These are phyloP conservation scores for Noctua comes DNA, from an alignment of 2,888 invertebrate genomes.

Conservation along the genomic window DNA sequence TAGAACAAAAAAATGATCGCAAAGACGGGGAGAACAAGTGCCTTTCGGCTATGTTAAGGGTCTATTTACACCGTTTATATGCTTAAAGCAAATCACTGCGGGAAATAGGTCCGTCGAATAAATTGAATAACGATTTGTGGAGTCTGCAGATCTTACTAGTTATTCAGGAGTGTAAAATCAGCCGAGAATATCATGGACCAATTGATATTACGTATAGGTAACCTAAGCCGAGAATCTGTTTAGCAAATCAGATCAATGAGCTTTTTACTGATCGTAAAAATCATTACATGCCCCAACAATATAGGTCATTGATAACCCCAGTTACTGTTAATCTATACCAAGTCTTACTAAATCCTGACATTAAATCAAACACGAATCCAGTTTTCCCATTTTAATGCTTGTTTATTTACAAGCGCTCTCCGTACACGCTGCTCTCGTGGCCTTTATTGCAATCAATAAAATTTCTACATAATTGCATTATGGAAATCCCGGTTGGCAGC, in stretches of 20 bases:
- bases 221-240: too few species aligned
- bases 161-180: background rate
- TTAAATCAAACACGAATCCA: background rate
- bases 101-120: background rate
- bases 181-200: too few species aligned
- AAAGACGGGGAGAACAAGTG: too few species aligned
- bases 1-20: too few species aligned
- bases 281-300: too few species aligned
- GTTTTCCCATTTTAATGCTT: background rate
- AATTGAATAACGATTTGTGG: background rate
- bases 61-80: too few species aligned
- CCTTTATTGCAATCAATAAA: conserved; percentile 59
- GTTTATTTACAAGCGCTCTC: conserved; percentile 8
- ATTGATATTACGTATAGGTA: too few species aligned
- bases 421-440: conserved; percentile 65
- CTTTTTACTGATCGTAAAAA: too few species aligned
- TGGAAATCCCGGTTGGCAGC: conserved; percentile 51
- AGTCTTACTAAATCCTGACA: background rate
- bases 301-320: background rate
- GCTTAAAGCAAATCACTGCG: background rate
- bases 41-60: too few species aligned
- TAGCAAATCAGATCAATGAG: too few species aligned
- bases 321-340: too few species aligned
- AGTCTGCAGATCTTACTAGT: background rate
- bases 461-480: conserved; percentile 61